Percentiles rank a stretch among this genome's conserved stretches.
phyloP scores from a whole-genome alignment of 2,888 invertebrate genomes.

The Tetranychus piercei region DNA sequence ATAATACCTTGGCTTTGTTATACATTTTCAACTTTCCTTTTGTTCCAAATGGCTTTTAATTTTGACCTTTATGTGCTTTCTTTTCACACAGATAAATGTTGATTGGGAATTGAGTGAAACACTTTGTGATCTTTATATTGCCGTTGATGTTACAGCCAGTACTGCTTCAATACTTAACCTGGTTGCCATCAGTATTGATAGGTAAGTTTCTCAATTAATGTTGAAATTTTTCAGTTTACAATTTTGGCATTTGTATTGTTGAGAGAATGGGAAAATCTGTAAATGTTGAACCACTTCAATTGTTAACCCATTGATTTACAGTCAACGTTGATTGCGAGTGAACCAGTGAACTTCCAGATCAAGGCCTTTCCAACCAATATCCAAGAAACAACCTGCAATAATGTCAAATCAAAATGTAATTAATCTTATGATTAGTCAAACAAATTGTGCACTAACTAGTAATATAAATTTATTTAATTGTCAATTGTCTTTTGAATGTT shows the following conservation, averaged over 20 bases:
- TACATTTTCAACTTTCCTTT: not conserved
- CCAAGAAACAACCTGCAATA: too few species aligned
- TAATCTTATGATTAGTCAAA: too few species aligned
- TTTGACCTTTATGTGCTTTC: not conserved
- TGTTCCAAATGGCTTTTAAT: not conserved
- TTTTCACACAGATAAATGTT: constrained; percentile 33
- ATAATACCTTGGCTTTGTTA: too few species aligned
- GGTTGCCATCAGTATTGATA: constrained; percentile 91
- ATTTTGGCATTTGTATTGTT: not conserved
- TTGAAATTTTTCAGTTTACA: not conserved
- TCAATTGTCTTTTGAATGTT: too few species aligned
- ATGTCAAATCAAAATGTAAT: too few species aligned
- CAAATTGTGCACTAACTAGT: too few species aligned
- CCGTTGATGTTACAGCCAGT: constrained; percentile 90
- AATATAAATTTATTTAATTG: too few species aligned
- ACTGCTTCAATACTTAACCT: constrained; percentile 95
- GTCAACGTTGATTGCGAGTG: too few species aligned
- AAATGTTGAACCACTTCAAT: too few species aligned
- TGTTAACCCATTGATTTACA: too few species aligned
- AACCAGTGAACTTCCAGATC: too few species aligned
- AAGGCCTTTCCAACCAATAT: too few species aligned
- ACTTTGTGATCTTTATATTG: constrained; percentile 90
- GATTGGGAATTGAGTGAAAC: constrained; percentile 70
- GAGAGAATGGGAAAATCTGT: not conserved
- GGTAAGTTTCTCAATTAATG: constrained; percentile 42